These are phyloP conservation scores for Momotus momota DNA, from an alignment of 2,797 vertebrate genomes.

Conservation along the genomic window DNA sequence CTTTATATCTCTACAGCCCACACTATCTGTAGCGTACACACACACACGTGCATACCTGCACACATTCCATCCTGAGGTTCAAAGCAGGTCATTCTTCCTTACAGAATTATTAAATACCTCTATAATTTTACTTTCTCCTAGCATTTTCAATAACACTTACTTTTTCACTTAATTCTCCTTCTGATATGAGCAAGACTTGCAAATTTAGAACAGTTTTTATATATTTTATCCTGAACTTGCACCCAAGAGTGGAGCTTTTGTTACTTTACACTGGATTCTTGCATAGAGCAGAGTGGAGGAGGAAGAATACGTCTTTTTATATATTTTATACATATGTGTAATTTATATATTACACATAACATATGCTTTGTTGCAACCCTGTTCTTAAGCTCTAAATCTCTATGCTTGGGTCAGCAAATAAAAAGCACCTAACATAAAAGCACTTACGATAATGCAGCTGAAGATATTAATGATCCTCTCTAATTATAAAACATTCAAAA, in stretches of 20 bases:
- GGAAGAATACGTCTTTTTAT: neutral
- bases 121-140: neutral
- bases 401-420: neutral
- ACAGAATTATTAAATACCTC: neutral
- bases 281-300: fast-evolving
- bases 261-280: neutral
- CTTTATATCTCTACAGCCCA: neutral
- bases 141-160: neutral
- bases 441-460: neutral
- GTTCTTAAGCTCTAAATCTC: neutral
- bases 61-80: neutral
- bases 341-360: neutral
- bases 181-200: neutral
- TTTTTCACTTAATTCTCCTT: neutral
- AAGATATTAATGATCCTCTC: neutral
- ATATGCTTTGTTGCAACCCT: neutral
- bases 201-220: neutral
- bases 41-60: neutral
- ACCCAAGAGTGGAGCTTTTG: neutral
- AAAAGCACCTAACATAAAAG: neutral
- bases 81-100: neutral
- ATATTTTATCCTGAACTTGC: neutral
- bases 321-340: no score
- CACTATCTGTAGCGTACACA: neutral
- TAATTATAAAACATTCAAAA: neutral